Percentiles rank a stretch among this genome's conserved stretches.
These are phyloP conservation scores for Metacarcinus magister DNA, from an alignment of 2,888 invertebrate genomes.

Conservation along the genomic window DNA sequence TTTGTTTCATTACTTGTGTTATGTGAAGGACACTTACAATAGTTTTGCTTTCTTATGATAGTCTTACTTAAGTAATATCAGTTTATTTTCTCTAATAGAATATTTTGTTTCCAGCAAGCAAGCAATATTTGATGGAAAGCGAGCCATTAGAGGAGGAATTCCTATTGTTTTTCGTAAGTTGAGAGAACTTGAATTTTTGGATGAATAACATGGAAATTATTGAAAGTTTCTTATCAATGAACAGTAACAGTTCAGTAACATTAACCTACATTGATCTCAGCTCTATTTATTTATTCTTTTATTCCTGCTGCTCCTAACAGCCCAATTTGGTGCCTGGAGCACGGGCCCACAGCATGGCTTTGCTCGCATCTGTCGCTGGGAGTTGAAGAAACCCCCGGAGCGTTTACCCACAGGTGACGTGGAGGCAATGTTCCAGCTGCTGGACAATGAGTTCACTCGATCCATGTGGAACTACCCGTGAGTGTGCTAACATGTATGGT, in stretches of 20 bases:
- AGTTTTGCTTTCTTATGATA: neutral
- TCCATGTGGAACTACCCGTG: slow-evolving; percentile 97
- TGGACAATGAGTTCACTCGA: slow-evolving; percentile 96
- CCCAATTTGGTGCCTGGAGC: slow-evolving; percentile 97
- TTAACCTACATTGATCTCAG: neutral
- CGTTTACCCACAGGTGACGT: slow-evolving; percentile 92
- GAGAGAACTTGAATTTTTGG: neutral
- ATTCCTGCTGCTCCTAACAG: slow-evolving; percentile 86
- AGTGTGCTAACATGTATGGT: slow-evolving; percentile 84
- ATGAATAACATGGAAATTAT: neutral
- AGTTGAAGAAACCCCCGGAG: slow-evolving; percentile 94
- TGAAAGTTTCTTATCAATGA: neutral
- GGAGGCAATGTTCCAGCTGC: slow-evolving; percentile 95
- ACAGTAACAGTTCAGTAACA: neutral
- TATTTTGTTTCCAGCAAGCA: slow-evolving; percentile 90
- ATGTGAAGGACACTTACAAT: neutral
- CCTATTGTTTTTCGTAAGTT: slow-evolving; percentile 98
- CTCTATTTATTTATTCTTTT: neutral
- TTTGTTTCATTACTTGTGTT: neutral
- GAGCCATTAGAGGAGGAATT: slow-evolving; percentile 97
- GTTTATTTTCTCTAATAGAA: neutral
- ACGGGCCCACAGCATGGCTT: slow-evolving; percentile 97
- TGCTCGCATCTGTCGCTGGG: slow-evolving; percentile 96
- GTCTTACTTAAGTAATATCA: neutral
- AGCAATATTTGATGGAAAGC: slow-evolving; percentile 97